These are phyloP conservation scores for Ochropacha duplaris DNA, from an alignment of 2,888 invertebrate genomes.

Conservation along the genomic window DNA sequence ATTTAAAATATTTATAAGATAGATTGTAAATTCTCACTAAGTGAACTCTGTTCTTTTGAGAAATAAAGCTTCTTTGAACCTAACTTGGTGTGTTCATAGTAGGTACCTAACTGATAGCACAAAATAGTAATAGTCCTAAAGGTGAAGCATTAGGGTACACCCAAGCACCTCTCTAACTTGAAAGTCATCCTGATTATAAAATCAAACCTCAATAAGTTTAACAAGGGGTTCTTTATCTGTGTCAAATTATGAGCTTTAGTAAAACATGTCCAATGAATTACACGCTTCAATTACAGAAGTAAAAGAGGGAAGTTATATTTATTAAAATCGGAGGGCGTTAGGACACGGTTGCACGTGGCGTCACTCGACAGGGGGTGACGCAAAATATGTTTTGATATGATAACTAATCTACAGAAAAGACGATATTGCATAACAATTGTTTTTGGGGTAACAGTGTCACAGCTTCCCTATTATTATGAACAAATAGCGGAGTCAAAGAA, in stretches of 20 bases:
- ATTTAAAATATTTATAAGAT: no score
- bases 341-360: conserved; percentile 56
- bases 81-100: no score
- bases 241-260: conserved; percentile 77
- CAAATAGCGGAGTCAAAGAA: not conserved
- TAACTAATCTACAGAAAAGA: conserved; percentile 51
- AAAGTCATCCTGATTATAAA: not conserved
- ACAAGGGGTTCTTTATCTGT: conserved; percentile 47
- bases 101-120: no score
- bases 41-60: no score
- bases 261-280: conserved; percentile 78
- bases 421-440: conserved; percentile 58
- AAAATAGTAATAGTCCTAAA: no score
- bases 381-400: conserved; percentile 75
- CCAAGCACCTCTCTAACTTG: not conserved
- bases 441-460: conserved; percentile 25
- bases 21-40: no score
- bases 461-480: not conserved
- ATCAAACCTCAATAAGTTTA: conserved; percentile 17
- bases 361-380: conserved; percentile 33
- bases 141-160: not conserved
- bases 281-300: conserved; percentile 70
- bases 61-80: no score
- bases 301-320: conserved; percentile 47
- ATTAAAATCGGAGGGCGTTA: conserved; percentile 44